A percentile compares a stretch with the other conserved stretches of the same genome.
Conservation (phyloP, 2,113 vertebrate genomes). For the Poeciliopsis occidentalis region DNA sequence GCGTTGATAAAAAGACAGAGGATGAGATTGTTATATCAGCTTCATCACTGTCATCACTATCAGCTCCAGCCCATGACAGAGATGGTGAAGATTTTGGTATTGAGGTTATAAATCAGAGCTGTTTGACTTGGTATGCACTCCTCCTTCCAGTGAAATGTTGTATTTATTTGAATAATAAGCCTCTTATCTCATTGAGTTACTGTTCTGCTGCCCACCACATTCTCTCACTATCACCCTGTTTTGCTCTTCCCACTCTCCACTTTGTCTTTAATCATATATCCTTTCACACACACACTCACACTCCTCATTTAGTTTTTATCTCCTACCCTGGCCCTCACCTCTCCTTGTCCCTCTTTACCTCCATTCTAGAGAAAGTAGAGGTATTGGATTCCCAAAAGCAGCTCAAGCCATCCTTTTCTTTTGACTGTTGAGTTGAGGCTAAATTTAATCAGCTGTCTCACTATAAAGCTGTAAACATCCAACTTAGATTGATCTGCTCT, state of each 20-base stretch:
- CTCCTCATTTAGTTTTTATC: constrained; percentile 34
- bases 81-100: constrained; percentile 50
- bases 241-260: constrained; percentile 9
- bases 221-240: constrained; percentile 33
- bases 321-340: constrained; percentile 54
- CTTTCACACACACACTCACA: neutral
- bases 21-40: constrained; percentile 46
- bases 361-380: constrained; percentile 8
- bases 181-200: constrained; percentile 60
- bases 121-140: constrained; percentile 24
- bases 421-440: neutral
- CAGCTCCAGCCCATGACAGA: constrained; percentile 39
- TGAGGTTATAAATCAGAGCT: constrained; percentile 52
- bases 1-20: constrained; percentile 30
- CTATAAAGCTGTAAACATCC: constrained; percentile 13
- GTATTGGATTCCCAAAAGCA: constrained; percentile 17
- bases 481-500: neutral
- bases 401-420: constrained; percentile 7
- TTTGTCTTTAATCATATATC: constrained; percentile 37
- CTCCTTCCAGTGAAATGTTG: constrained; percentile 32
- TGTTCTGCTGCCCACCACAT: constrained; percentile 36
- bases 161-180: constrained; percentile 71
- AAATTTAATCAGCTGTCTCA: constrained; percentile 12
- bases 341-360: constrained; percentile 39
- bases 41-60: constrained; percentile 55